Percentiles rank a stretch among this genome's conserved stretches.
phyloP scores from a whole-genome alignment of 2,797 vertebrate species.

The Coregonus suidteri region DNA sequence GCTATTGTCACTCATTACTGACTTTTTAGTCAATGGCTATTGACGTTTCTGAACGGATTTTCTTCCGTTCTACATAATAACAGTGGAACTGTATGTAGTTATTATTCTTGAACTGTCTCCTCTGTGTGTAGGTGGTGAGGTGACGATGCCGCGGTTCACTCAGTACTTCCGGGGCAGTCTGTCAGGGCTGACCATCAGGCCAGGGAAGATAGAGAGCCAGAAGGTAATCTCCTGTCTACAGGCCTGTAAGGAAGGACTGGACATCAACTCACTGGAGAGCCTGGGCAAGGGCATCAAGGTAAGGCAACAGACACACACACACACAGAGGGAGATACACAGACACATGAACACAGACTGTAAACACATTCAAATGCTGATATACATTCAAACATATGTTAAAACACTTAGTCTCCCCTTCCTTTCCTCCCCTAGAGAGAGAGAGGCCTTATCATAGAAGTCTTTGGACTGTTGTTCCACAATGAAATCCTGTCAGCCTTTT shows the following conservation, averaged over 20 bases:
- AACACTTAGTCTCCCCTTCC: constrained; percentile 24
- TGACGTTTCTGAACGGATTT: no score
- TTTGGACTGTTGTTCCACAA: no score
- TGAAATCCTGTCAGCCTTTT: no score
- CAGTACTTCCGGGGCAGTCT: constrained; percentile 96
- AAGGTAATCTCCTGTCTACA: constrained; percentile 98
- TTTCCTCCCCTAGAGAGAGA: not conserved
- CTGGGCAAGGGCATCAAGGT: constrained; percentile 94
- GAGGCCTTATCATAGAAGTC: no score
- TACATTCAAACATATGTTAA: constrained; percentile 19
- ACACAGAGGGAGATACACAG: not conserved
- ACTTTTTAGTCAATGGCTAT: no score
- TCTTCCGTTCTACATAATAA: no score
- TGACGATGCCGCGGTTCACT: constrained; percentile 89
- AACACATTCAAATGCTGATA: no score
- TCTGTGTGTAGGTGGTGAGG: constrained; percentile 85
- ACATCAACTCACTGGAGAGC: constrained; percentile 93
- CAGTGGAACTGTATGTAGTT: no score
- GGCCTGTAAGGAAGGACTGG: constrained; percentile 96
- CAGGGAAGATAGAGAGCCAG: constrained; percentile 94
- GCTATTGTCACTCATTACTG: no score
- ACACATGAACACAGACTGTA: not conserved
- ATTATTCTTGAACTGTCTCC: constrained; percentile 4
- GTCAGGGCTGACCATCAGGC: constrained; percentile 92
- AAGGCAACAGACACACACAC: constrained; percentile 4